Evolutionary conservation across 1,140 invertebrate species (phyloP).

Genomic region (Pseudomyrmex sp.): DNA sequence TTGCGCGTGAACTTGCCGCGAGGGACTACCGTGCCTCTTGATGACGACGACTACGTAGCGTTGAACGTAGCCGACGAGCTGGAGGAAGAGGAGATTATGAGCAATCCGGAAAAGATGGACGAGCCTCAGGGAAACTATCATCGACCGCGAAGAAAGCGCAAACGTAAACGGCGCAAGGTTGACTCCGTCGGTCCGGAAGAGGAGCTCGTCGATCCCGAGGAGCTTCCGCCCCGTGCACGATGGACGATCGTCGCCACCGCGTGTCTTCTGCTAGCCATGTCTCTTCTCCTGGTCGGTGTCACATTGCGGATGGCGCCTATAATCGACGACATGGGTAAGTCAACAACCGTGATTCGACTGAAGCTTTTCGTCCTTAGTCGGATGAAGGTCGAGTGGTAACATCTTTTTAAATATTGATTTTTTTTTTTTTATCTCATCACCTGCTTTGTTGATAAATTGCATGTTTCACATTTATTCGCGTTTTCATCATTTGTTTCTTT

Average conservation of each 20-base stretch:
- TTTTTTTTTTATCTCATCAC: background rate
- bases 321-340: slow-evolving; percentile 97
- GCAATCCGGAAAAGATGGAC: slow-evolving; percentile 74
- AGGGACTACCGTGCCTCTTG: slow-evolving; percentile 59
- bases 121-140: slow-evolving; percentile 77
- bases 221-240: slow-evolving; percentile 91
- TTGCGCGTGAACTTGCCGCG: no score
- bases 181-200: slow-evolving; percentile 73
- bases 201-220: slow-evolving; percentile 88
- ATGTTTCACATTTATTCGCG: no score
- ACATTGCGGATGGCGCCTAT: slow-evolving; percentile 95
- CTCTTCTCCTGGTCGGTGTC: slow-evolving; percentile 94
- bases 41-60: slow-evolving; percentile 85
- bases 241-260: slow-evolving; percentile 96
- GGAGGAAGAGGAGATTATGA: slow-evolving; percentile 81
- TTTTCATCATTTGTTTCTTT: background rate
- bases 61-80: slow-evolving; percentile 84
- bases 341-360: background rate
- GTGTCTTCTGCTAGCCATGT: slow-evolving; percentile 93
- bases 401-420: background rate
- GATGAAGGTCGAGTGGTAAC: background rate
- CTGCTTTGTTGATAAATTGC: background rate
- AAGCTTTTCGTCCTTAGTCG: background rate
- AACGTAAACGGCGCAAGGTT: slow-evolving; percentile 77
- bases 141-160: slow-evolving; percentile 80